Evolutionary conservation across 2,797 vertebrate genomes (phyloP).

Genomic region (Halcyon leucocephala): DNA sequence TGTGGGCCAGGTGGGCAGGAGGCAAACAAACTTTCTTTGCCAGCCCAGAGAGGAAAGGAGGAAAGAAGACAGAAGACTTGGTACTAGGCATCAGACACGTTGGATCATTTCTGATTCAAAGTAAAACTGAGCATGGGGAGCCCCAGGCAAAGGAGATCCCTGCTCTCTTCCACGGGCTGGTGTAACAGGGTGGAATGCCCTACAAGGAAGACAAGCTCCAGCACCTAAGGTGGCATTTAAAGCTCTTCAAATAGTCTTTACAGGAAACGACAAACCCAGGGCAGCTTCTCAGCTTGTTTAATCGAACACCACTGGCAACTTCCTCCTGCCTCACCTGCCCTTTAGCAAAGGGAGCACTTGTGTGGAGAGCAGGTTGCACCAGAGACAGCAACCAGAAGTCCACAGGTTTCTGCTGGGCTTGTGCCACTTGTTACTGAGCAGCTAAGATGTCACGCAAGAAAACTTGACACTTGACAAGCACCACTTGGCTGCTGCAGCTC

Average conservation of each 20-base stretch:
- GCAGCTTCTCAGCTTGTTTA: background rate
- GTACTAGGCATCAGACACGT: fast-evolving
- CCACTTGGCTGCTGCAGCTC: background rate
- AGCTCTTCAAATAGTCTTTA: background rate
- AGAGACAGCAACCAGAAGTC: background rate
- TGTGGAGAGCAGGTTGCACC: background rate
- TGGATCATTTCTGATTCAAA: background rate
- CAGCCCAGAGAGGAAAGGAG: background rate
- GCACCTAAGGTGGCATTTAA: background rate
- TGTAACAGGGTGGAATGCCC: background rate
- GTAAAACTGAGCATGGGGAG: background rate
- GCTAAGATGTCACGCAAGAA: background rate
- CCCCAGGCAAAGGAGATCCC: background rate
- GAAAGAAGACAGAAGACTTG: background rate
- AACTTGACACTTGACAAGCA: background rate
- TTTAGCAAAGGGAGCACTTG: background rate
- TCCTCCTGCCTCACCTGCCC: background rate
- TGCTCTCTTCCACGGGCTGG: background rate
- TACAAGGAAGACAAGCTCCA: background rate
- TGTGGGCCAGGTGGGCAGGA: background rate
- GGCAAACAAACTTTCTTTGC: background rate
- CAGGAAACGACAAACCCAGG: background rate
- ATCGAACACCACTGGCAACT: background rate
- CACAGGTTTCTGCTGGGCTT: background rate
- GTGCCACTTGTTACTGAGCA: background rate